Evolutionary conservation across 2,113 vertebrate species (phyloP).

Genomic region (Indicator maculatus): DNA sequence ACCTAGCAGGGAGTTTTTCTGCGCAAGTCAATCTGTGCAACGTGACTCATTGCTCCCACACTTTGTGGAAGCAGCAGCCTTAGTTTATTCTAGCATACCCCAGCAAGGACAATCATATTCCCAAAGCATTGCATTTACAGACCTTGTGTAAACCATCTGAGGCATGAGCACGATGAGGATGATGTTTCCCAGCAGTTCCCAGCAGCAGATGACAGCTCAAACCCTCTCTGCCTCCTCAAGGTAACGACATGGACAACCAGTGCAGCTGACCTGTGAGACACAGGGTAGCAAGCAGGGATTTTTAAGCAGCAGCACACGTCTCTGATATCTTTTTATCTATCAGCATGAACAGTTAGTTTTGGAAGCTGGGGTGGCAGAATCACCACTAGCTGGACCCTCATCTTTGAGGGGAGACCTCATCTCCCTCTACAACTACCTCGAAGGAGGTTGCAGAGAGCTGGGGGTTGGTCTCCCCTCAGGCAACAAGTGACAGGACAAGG

Average conservation of each 20-base stretch:
- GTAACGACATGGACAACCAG: background rate
- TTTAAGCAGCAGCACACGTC: background rate
- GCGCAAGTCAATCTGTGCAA: background rate
- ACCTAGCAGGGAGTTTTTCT: slow-evolving; percentile 59
- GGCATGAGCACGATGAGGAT: rapidly evolving
- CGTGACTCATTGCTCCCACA: slow-evolving; percentile 61
- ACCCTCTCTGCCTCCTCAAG: background rate
- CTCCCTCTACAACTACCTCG: too few species aligned
- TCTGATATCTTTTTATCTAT: background rate
- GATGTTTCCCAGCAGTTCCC: background rate
- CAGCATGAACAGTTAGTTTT: background rate
- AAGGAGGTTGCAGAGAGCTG: too few species aligned
- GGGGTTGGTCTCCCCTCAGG: too few species aligned
- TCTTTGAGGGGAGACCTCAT: background rate
- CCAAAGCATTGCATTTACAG: background rate
- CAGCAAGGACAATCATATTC: background rate
- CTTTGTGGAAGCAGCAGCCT: slow-evolving; percentile 22
- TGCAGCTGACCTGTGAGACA: background rate
- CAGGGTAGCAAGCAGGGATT: background rate
- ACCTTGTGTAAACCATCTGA: background rate
- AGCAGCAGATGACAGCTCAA: background rate
- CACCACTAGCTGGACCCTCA: background rate
- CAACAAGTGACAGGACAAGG: too few species aligned
- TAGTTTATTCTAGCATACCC: slow-evolving; percentile 5
- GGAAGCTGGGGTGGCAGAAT: background rate